Base-by-base conservation (phyloP, 2,888 invertebrate genomes). In the Pyrgus malvae region DNA sequence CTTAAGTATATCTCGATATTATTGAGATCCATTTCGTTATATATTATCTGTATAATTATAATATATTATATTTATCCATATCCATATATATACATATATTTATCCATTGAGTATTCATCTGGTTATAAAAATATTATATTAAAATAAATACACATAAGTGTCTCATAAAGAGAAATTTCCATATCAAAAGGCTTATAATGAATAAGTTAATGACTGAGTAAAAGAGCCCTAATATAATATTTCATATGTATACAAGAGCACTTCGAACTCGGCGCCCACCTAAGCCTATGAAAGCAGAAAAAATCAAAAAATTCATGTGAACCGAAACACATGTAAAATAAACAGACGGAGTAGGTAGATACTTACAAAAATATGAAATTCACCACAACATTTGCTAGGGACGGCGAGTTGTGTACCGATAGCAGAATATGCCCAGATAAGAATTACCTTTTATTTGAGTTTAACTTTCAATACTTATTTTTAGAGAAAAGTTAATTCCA, bases 361-460 rank as follows among this genome's bases (percentile, higher is more conserved):
- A 90, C 90, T 90, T 88, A 88, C 86, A 88, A 90, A 90, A 90
- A 90, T 90, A 90, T 90, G 90, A 90, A 90, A 90, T 90, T 90
- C 90, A 89, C 90, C 89, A 87, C 89, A 88, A 88, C 89, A 89
- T 90, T 90, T 88, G 83, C 87, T 75, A 66, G 85, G 84, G 83
- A 84, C 83, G 80, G 70, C 76, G 74, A 71, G 68, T 65, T 68
- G 61, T 45, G 82, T 79, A 88, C 58, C 38, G 84, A 65, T 48
- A 38, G 74, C 74, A 83, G 66, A 74, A 12, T 62, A 58, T 61
- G 55, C 45, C 33, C 40, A 11, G 11, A 23, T 6, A 3, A 25
- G 21, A 21, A n/a, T n/a, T n/a, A n/a, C n/a, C n/a, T n/a, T n/a
- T n/a, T n/a, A n/a, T n/a, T n/a, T n/a, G n/a, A n/a, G n/a, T n/a